These are phyloP conservation scores for Meda fulgida DNA, from an alignment of 2,797 vertebrate genomes.

Conservation along the genomic window DNA sequence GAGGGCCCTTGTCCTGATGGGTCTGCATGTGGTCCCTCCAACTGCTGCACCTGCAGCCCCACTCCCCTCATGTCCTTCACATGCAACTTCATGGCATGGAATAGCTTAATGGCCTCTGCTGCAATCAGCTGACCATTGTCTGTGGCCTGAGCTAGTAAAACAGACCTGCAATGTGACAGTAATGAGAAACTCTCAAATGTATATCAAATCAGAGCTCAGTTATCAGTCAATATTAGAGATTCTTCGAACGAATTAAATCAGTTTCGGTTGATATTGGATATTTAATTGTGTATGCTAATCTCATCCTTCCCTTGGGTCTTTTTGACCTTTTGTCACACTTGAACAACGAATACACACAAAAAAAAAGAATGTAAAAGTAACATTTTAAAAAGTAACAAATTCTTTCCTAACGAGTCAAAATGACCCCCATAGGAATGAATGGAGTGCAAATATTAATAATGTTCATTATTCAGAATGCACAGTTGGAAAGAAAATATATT, in stretches of 20 bases:
- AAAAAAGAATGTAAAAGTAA: no score
- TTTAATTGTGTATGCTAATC: background rate
- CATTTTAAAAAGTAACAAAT: no score
- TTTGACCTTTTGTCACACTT: no score
- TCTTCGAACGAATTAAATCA: background rate
- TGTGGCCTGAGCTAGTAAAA: constrained; percentile 87
- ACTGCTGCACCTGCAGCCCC: constrained; percentile 92
- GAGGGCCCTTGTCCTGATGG: constrained; percentile 59
- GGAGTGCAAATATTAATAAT: no score
- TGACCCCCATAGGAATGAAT: no score
- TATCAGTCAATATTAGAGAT: background rate
- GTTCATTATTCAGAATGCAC: no score
- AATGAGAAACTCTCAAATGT: background rate
- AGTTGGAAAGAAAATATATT: no score
- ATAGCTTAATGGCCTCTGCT: constrained; percentile 88
- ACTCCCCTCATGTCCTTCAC: constrained; percentile 93
- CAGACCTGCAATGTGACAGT: constrained; percentile 68
- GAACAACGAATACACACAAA: no score
- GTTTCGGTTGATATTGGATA: background rate
- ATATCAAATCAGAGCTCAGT: background rate
- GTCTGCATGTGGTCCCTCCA: constrained; percentile 79
- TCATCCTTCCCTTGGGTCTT: no score
- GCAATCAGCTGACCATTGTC: constrained; percentile 89
- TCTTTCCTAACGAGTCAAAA: no score
- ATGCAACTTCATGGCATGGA: constrained; percentile 91